Base-by-base conservation (phyloP, 1,140 invertebrate species). In the Drosophila parabipectinata region DNA sequence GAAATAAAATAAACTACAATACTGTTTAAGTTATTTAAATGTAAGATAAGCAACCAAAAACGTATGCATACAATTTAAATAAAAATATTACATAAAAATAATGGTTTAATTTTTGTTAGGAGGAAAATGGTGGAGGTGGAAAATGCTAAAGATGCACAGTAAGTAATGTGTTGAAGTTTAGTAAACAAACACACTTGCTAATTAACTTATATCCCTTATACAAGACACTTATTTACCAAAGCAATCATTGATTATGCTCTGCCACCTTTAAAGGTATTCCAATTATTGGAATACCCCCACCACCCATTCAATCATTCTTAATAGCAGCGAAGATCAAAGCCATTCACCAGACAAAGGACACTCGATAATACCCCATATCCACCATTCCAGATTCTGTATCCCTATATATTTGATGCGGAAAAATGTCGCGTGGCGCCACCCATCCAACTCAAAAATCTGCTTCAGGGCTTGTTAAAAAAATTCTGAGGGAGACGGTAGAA, bases 371-470 rank as follows among this genome's bases (percentile, higher is more conserved):
- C 55, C 28, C 39, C 18, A 48, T 53, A 41, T 47, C 21, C 30
- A 18, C 10, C 28, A 24, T 34, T 32, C 39, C 60, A 21, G 4
- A 8, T 30, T 52, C 41, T 30, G 18, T 30, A 52, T 32, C 39
- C 26, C 18, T 28, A 41, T 53, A 64, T 67, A 79, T 73, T 85
- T 64, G 63, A 67, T 69, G 81, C 75, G 83, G 72, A 87, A 87
- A 88, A 82, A 82, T 87, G 82, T 88, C 82, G 75, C 82, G 82
- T 87, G 82, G 83, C 82, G 72, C 18, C 56, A 63, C 59, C 66
- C 66, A 79, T 69, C 30, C 14, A 26, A 52, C 21, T 44, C 32
- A 51, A 76, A 84, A 74, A 82, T 76, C 45, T 67, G 59, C 78
- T 66, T 61, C 34, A 30, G 37, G 39, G 58, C 71, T 26, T 15